A percentile compares a stretch with the other conserved stretches of the same genome.
Conservation (phyloP, 1,140 invertebrate species). For the Drosophila lini region DNA sequence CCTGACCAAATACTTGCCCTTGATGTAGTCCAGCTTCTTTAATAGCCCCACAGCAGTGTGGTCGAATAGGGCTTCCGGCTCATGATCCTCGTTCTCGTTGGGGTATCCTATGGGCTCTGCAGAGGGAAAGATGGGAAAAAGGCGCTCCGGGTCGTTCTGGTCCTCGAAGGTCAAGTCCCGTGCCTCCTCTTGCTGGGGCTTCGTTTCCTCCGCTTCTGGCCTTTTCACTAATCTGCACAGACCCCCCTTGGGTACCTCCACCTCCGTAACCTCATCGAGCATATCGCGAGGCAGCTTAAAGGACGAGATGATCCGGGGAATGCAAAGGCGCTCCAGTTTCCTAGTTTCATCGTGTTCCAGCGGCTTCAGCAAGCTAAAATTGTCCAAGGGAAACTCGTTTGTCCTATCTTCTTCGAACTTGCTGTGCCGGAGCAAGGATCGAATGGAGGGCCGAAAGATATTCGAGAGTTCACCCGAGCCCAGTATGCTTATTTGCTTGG, state of each 20-base stretch:
- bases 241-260: neutral
- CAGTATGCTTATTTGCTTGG: neutral
- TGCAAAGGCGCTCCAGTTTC: slow-evolving; percentile 28
- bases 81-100: neutral
- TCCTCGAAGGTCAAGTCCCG: slow-evolving; percentile 37
- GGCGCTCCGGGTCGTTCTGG: slow-evolving; percentile 57
- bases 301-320: slow-evolving; percentile 68
- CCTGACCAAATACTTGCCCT: neutral
- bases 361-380: slow-evolving; percentile 40
- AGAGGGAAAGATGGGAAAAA: slow-evolving; percentile 45
- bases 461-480: neutral
- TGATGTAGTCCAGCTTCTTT: slow-evolving; percentile 49
- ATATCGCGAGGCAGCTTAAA: slow-evolving; percentile 68
- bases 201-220: slow-evolving; percentile 14
- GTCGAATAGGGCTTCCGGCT: neutral
- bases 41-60: slow-evolving; percentile 44
- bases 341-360: slow-evolving; percentile 42
- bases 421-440: slow-evolving; percentile 23
- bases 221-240: slow-evolving; percentile 18
- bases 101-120: slow-evolving; percentile 15
- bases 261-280: slow-evolving; percentile 34
- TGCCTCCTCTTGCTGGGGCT: neutral
- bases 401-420: rapidly evolving
- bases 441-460: slow-evolving; percentile 56
- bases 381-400: neutral